Percentiles rank a stretch among this genome's conserved stretches.
These are phyloP conservation scores for Acromyrmex charruanus DNA, from an alignment of 1,140 invertebrate genomes.

Conservation along the genomic window DNA sequence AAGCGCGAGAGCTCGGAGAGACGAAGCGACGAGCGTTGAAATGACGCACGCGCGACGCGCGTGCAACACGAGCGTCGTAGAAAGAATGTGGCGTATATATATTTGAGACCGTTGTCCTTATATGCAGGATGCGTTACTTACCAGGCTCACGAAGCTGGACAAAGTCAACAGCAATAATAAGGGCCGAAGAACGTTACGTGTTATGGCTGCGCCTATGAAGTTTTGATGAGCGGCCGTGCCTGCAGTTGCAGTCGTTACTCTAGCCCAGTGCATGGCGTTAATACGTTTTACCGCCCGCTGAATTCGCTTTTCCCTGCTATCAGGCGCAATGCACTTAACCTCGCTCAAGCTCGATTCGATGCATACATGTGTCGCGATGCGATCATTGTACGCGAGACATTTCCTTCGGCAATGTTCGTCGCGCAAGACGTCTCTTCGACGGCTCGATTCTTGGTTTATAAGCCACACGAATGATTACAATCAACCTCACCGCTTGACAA, in stretches of 20 bases:
- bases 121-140: slow-evolving; percentile 46
- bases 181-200: slow-evolving; percentile 32
- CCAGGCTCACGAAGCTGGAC: slow-evolving; percentile 23
- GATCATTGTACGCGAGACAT: background rate
- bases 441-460: too few species aligned
- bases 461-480: background rate
- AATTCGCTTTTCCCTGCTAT: background rate
- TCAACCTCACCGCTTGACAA: background rate
- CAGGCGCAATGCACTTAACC: background rate
- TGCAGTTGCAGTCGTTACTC: background rate
- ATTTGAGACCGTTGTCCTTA: background rate
- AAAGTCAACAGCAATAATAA: slow-evolving; percentile 59
- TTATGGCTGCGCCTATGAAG: slow-evolving; percentile 67
- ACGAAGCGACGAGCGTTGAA: slow-evolving; percentile 58
- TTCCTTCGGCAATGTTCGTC: background rate
- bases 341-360: background rate
- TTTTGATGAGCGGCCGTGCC: slow-evolving; percentile 14
- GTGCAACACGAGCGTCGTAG: background rate
- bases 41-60: slow-evolving; percentile 54
- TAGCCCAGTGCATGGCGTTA: slow-evolving; percentile 51
- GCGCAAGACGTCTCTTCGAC: background rate
- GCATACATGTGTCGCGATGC: background rate
- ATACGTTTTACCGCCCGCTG: background rate
- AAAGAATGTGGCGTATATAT: slow-evolving; percentile 31
- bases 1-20: background rate